Percentiles rank a stretch among this genome's conserved stretches.
phyloP scores from a whole-genome alignment of 2,797 vertebrate species.

The Knipowitschia caucasica region DNA sequence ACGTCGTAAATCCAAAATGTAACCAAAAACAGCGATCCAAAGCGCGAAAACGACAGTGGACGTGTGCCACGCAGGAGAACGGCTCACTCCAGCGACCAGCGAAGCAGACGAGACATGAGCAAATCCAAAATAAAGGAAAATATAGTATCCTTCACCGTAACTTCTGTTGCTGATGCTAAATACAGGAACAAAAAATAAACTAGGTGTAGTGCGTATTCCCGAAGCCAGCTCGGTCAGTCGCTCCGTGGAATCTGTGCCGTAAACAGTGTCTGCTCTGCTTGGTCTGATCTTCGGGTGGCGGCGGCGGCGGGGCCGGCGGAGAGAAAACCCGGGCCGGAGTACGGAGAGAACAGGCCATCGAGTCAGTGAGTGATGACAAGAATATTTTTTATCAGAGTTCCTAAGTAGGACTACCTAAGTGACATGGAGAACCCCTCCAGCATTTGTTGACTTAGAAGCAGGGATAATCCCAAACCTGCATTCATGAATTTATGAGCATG shows the following conservation, averaged over 20 bases:
- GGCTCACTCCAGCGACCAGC: slow-evolving; percentile 57
- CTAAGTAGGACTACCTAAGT: too few relatives aligned
- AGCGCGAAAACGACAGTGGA: slow-evolving; percentile 55
- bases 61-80: slow-evolving; percentile 72
- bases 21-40: slow-evolving; percentile 23
- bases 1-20: slow-evolving; percentile 27
- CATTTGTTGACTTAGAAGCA: too few relatives aligned
- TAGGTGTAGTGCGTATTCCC: slow-evolving; percentile 26
- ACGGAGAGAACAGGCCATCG: too few relatives aligned
- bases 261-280: slow-evolving; percentile 71
- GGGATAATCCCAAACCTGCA: too few relatives aligned
- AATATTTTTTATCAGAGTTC: too few relatives aligned
- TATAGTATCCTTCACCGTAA: neutral
- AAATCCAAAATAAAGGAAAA: slow-evolving; percentile 25
- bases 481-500: too few relatives aligned
- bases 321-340: too few relatives aligned
- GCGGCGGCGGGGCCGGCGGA: too few relatives aligned
- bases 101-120: slow-evolving; percentile 23
- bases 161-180: slow-evolving; percentile 4
- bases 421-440: too few relatives aligned
- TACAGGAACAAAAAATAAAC: slow-evolving; percentile 3
- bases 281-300: too few relatives aligned
- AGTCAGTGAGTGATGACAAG: too few relatives aligned
- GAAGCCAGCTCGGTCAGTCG: slow-evolving; percentile 41
- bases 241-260: slow-evolving; percentile 38